A percentile compares a stretch with the other conserved stretches of the same genome.
Conservation (phyloP, 2,888 invertebrate species). For the Slavum lentiscoides region DNA sequence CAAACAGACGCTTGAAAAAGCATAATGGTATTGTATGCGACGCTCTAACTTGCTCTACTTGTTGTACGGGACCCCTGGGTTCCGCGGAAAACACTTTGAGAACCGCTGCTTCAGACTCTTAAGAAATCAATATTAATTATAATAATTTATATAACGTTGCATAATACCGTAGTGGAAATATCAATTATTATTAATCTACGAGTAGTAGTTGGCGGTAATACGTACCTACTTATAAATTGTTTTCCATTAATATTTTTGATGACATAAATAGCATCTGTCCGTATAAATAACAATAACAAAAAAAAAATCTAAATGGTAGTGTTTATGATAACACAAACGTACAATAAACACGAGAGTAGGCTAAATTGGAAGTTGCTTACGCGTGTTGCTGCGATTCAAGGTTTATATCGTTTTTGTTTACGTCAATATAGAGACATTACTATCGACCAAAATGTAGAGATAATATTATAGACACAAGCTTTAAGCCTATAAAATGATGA, state of each 20-base stretch:
- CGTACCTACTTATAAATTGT: not conserved
- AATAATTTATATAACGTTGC: no score
- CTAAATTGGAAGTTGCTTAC: slow-evolving; percentile 16
- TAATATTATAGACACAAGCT: not conserved
- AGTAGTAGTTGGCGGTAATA: not conserved
- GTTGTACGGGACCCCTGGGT: no score
- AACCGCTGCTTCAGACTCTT: no score
- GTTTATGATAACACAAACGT: not conserved
- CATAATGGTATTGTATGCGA: no score
- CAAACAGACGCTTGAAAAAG: no score
- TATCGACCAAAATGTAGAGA: slow-evolving; percentile 15
- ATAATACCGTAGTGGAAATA: no score
- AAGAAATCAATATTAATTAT: no score
- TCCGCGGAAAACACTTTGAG: no score
- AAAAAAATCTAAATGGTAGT: not conserved
- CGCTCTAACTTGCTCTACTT: no score
- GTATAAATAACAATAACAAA: slow-evolving; percentile 13
- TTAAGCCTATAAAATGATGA: not conserved
- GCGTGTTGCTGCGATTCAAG: slow-evolving; percentile 21
- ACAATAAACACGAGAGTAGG: not conserved
- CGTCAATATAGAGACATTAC: not conserved
- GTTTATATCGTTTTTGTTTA: slow-evolving; percentile 36
- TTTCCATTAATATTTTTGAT: slow-evolving; percentile 13
- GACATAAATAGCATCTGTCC: not conserved
- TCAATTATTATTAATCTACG: no score